A percentile compares a stretch with the other conserved stretches of the same genome.
These are phyloP conservation scores for Monodelphis domestica DNA, from an alignment of 2,797 vertebrate species.

Conservation along the genomic window DNA sequence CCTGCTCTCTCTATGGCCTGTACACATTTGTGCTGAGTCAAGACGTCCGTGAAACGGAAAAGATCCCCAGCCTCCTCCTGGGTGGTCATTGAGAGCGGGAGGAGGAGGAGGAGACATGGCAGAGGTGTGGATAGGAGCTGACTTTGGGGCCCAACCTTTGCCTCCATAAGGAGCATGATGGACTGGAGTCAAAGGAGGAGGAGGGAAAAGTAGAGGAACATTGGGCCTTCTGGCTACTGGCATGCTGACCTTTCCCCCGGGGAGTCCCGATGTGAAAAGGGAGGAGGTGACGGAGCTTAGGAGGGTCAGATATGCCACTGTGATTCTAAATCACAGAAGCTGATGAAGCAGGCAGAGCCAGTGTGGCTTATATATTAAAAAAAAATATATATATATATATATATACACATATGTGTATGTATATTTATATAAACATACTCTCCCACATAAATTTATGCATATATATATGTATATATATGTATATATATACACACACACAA, in stretches of 20 bases:
- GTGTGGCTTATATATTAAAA: neutral
- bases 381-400: neutral
- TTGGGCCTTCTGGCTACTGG: neutral
- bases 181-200: neutral
- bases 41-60: neutral
- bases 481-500: too few relatives aligned
- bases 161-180: neutral
- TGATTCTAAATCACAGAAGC: neutral
- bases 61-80: neutral
- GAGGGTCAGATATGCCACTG: neutral
- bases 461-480: accelerated
- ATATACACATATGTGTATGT: neutral
- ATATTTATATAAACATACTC: too few relatives aligned
- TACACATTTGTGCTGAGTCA: neutral
- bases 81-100: neutral
- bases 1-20: neutral
- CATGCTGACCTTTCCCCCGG: neutral
- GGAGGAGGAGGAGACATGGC: neutral
- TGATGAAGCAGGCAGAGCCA: neutral
- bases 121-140: neutral
- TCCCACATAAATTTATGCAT: accelerated
- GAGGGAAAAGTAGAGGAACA: neutral
- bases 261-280: neutral
- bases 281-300: neutral
- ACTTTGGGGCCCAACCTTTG: neutral